Evolutionary conservation across 23 tunicate genomes (phyloP).

Genomic region (Halocynthia roretzi): DNA sequence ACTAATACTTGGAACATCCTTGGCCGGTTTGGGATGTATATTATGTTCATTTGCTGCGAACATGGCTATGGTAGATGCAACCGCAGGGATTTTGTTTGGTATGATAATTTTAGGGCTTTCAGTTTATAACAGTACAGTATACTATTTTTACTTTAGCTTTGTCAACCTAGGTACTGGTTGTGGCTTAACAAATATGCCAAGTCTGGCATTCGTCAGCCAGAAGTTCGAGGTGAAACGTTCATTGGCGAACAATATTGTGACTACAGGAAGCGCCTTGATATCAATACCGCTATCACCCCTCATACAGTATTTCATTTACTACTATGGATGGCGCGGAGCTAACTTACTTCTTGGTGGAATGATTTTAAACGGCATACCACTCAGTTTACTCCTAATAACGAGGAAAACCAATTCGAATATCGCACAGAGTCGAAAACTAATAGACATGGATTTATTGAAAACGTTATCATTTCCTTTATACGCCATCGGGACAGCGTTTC

Average conservation of each 20-base stretch:
- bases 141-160: neutral
- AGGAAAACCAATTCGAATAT: neutral
- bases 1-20: slow-evolving; percentile 10
- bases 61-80: slow-evolving; percentile 13
- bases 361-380: slow-evolving; percentile 25
- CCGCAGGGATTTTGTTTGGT: slow-evolving; percentile 26
- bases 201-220: slow-evolving; percentile 38
- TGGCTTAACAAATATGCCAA: slow-evolving; percentile 19
- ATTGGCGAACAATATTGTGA: slow-evolving; percentile 42
- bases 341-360: slow-evolving; percentile 33
- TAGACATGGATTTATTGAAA: slow-evolving; percentile 25
- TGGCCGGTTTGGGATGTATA: slow-evolving; percentile 17
- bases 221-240: slow-evolving; percentile 36
- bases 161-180: slow-evolving; percentile 31
- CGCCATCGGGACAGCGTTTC: slow-evolving; percentile 21
- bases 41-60: slow-evolving; percentile 6
- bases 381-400: slow-evolving; percentile 6
- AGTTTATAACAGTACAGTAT: neutral
- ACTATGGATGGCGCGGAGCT: slow-evolving; percentile 45
- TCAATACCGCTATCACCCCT: slow-evolving; percentile 31
- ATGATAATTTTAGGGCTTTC: neutral
- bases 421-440: slow-evolving; percentile 9
- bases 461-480: slow-evolving; percentile 20
- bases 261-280: slow-evolving; percentile 30
- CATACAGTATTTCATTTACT: slow-evolving; percentile 39